Evolutionary conservation across 2,797 vertebrate genomes (phyloP).

Genomic region (Aulostomus chinensis): DNA sequence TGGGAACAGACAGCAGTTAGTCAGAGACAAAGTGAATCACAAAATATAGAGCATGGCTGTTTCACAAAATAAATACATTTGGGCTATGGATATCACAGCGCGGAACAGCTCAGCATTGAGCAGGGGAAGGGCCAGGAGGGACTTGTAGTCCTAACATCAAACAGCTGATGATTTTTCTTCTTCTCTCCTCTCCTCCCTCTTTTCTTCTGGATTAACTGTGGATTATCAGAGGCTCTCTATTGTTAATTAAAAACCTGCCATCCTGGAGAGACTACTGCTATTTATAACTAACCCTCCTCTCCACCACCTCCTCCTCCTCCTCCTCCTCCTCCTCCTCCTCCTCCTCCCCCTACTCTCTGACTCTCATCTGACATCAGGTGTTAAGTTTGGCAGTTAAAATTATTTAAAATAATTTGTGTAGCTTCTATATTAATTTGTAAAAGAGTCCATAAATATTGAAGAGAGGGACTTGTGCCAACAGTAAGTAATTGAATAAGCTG

Average conservation of each 20-base stretch:
- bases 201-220: conserved; percentile 75
- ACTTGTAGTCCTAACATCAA: conserved; percentile 75
- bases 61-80: conserved; percentile 75
- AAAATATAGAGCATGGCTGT: conserved; percentile 76
- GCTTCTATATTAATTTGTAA: conserved; percentile 21
- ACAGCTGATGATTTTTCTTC: conserved; percentile 72
- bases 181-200: conserved; percentile 69
- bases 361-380: conserved; percentile 69
- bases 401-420: conserved; percentile 26
- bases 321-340: conserved; percentile 43
- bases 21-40: conserved; percentile 82
- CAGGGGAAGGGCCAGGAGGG: conserved; percentile 62
- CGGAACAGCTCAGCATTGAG: conserved; percentile 55
- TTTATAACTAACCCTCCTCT: conserved; percentile 70
- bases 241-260: conserved; percentile 80
- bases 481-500: too few species aligned
- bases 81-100: conserved; percentile 66
- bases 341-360: conserved; percentile 46
- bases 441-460: too few species aligned
- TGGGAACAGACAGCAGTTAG: conserved; percentile 80
- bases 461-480: too few species aligned
- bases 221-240: conserved; percentile 78
- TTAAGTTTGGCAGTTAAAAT: conserved; percentile 61
- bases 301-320: conserved; percentile 35
- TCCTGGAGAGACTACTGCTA: conserved; percentile 72